Evolutionary conservation across 2,797 vertebrate species (phyloP).

Genomic region (Xiphorhynchus erythropygius): DNA sequence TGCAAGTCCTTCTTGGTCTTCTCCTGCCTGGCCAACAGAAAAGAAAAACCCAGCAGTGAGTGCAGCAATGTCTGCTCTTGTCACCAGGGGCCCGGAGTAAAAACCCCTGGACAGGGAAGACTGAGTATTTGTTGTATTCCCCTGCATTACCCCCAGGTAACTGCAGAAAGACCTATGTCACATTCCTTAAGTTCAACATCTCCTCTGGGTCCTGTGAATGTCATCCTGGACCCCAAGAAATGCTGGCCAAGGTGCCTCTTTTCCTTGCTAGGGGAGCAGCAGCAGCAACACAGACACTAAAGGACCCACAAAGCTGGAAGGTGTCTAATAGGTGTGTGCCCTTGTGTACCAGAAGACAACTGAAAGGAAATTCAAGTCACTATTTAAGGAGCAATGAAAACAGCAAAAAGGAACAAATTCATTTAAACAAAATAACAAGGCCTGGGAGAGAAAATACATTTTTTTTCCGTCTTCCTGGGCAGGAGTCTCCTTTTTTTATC

Average conservation of each 20-base stretch:
- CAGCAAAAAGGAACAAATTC: slow-evolving; percentile 4
- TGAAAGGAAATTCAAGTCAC: slow-evolving; percentile 13
- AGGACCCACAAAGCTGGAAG: background rate
- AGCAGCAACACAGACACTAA: background rate
- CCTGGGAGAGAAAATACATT: background rate
- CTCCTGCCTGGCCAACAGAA: background rate
- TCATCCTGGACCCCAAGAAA: background rate
- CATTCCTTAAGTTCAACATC: background rate
- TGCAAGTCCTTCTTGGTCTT: background rate
- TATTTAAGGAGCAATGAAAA: slow-evolving; percentile 18
- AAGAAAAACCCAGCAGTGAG: background rate
- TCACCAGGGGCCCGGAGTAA: background rate
- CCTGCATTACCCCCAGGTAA: background rate
- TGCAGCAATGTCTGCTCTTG: background rate
- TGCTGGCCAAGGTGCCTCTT: background rate
- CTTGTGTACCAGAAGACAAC: background rate
- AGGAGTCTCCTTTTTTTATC: background rate
- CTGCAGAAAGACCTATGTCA: background rate
- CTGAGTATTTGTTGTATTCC: background rate
- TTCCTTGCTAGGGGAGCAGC: fast-evolving
- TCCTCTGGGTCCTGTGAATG: background rate
- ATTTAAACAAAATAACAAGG: slow-evolving; percentile 4
- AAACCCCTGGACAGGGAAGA: background rate
- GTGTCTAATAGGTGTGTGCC: background rate
- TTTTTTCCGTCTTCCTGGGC: background rate